A percentile compares a stretch with the other conserved stretches of the same genome.
These are phyloP conservation scores for Hassar affinis DNA, from an alignment of 2,113 vertebrate species.

Conservation along the genomic window DNA sequence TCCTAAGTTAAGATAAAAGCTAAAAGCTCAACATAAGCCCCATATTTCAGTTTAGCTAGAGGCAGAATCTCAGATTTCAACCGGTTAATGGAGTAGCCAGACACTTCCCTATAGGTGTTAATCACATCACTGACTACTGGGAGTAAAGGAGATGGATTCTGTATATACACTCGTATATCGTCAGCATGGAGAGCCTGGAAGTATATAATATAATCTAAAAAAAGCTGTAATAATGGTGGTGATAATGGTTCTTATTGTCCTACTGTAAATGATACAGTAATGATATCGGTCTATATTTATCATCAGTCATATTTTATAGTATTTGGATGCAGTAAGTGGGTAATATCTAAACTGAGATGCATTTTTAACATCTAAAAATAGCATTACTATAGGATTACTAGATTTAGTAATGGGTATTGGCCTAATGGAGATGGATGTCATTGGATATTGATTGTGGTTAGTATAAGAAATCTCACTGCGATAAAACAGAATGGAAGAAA, in stretches of 20 bases:
- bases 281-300: neutral
- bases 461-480: neutral
- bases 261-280: neutral
- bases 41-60: slow-evolving; percentile 8
- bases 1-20: neutral
- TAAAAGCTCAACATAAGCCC: neutral
- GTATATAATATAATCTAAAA: too few relatives aligned
- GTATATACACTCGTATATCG: slow-evolving; percentile 18
- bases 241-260: neutral
- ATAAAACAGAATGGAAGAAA: slow-evolving; percentile 4
- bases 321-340: neutral
- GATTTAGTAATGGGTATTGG: neutral
- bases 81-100: slow-evolving; percentile 19
- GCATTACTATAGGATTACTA: neutral
- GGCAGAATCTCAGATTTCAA: slow-evolving; percentile 21
- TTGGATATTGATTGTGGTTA: neutral
- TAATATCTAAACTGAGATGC: neutral
- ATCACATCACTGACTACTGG: slow-evolving; percentile 17
- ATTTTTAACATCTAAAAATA: neutral
- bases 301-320: neutral
- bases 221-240: neutral
- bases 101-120: slow-evolving; percentile 6
- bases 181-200: neutral
- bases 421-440: neutral
- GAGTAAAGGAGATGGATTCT: slow-evolving; percentile 22